Conservation (phyloP, 1,140 invertebrate species). For the Hyles euphorbiae region DNA sequence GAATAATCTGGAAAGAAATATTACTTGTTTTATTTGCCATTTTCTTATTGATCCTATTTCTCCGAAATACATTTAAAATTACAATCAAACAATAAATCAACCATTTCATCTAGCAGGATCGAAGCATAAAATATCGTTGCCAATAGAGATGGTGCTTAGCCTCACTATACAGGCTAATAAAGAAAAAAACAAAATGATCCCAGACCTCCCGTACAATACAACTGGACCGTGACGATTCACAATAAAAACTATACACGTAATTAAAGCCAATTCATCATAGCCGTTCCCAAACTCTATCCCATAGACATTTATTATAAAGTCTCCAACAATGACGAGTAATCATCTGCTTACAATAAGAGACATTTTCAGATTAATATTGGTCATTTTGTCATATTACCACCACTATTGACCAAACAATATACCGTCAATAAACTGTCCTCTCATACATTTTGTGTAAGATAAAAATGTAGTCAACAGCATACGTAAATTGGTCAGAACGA, state of each 20-base stretch:
- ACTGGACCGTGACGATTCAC: background rate
- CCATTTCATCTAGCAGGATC: too few relatives aligned
- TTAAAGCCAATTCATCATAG: conserved; percentile 4
- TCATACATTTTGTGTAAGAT: background rate
- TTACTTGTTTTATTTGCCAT: too few relatives aligned
- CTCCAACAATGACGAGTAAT: conserved; percentile 25
- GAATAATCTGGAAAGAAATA: too few relatives aligned
- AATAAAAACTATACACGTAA: conserved; percentile 4
- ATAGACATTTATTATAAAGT: background rate
- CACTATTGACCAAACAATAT: background rate
- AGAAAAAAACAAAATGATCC: background rate
- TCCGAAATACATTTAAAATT: too few relatives aligned
- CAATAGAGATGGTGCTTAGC: too few relatives aligned
- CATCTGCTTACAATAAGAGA: conserved; percentile 45
- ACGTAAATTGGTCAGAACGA: conserved; percentile 25
- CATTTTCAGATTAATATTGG: conserved; percentile 57
- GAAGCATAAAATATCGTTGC: too few relatives aligned
- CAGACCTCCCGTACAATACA: background rate
- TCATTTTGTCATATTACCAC: conserved; percentile 31
- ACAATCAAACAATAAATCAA: too few relatives aligned
- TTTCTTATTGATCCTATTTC: too few relatives aligned
- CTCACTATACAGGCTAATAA: too few relatives aligned
- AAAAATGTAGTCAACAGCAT: background rate
- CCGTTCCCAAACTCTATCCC: background rate
- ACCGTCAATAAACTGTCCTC: too few relatives aligned